Conservation (phyloP, 2,113 vertebrate genomes). For the Cathartes aura region DNA sequence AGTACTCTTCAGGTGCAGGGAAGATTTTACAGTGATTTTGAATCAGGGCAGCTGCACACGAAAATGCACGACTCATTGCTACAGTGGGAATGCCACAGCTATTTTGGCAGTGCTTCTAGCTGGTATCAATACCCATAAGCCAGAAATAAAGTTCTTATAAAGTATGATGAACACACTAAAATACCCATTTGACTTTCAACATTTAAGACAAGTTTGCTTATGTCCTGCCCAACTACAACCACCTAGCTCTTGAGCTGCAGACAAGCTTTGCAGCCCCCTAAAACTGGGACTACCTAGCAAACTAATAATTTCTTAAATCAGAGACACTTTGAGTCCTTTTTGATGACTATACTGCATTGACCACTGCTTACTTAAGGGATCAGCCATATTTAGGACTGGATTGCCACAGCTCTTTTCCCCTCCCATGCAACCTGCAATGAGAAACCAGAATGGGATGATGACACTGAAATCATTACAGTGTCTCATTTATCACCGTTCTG, state of each 20-base stretch:
- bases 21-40: neutral
- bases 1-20: neutral
- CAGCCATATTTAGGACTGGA: neutral
- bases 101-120: neutral
- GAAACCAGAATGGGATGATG: neutral
- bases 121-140: neutral
- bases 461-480: neutral
- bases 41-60: neutral
- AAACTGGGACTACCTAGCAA: neutral
- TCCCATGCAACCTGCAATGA: neutral
- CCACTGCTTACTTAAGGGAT: neutral
- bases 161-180: neutral
- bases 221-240: neutral
- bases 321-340: neutral
- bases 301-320: neutral
- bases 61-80: neutral
- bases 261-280: neutral
- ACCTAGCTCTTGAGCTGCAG: neutral
- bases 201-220: neutral
- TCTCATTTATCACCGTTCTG: neutral
- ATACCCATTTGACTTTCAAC: neutral
- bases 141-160: neutral
- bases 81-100: neutral
- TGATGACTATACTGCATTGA: neutral
- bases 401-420: neutral